These are phyloP conservation scores for Acrocephalus kingi DNA, from an alignment of 2,113 vertebrate species.

Conservation along the genomic window DNA sequence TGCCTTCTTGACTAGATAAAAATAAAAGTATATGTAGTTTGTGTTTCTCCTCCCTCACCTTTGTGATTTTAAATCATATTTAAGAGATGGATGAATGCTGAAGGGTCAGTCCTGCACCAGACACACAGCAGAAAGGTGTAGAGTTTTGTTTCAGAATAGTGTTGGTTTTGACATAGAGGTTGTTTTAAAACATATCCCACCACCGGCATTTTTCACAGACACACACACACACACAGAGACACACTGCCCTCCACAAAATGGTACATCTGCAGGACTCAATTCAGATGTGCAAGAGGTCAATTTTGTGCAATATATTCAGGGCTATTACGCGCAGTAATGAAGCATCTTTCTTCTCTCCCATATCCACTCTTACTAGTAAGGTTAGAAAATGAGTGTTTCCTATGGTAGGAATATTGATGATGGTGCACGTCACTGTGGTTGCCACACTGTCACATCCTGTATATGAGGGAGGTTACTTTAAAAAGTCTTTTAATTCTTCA, in stretches of 20 bases:
- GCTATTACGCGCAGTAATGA: neutral
- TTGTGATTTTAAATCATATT: neutral
- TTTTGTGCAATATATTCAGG: conserved; percentile 1
- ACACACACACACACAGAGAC: neutral
- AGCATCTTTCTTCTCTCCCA: neutral
- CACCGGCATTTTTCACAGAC: neutral
- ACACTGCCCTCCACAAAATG: neutral
- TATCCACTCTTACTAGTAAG: neutral
- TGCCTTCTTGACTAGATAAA: neutral
- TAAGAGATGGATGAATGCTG: rapidly evolving
- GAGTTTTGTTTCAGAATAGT: neutral
- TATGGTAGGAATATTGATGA: neutral
- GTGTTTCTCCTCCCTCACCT: neutral
- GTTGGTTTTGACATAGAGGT: conserved; percentile 7
- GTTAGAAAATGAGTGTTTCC: neutral
- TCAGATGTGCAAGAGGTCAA: neutral
- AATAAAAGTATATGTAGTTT: neutral
- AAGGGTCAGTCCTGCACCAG: neutral
- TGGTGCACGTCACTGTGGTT: neutral
- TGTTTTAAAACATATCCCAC: neutral
- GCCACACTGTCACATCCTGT: neutral
- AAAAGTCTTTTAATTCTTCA: neutral
- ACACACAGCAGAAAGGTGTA: neutral
- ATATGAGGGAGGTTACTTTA: neutral
- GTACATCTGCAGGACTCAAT: neutral